Conservation (phyloP, 2,888 invertebrate genomes). For the Byasa hedistus region DNA sequence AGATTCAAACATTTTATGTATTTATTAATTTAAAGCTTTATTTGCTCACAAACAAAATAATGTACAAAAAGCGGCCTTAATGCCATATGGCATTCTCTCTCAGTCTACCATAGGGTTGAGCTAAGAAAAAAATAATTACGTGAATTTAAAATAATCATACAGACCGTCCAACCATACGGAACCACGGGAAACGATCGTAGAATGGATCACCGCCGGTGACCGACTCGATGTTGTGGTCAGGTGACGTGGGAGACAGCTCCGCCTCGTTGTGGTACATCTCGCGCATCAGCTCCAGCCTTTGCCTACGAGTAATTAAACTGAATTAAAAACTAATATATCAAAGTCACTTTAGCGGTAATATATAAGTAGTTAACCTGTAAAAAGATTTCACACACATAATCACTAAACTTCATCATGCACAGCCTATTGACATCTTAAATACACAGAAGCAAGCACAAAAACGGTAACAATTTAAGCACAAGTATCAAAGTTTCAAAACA, state of each 20-base stretch:
- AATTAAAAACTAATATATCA: neutral
- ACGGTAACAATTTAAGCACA: neutral
- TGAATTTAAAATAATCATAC: constrained; percentile 32
- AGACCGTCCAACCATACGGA: constrained; percentile 97
- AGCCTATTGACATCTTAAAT: neutral
- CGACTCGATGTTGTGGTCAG: constrained; percentile 94
- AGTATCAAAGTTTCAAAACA: too few species aligned
- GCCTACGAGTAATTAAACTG: constrained; percentile 81
- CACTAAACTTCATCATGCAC: neutral
- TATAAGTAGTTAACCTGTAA: neutral
- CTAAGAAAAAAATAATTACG: neutral
- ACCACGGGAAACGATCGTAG: constrained; percentile 99
- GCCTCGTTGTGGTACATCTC: constrained; percentile 99
- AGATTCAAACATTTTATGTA: too few species aligned
- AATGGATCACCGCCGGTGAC: constrained; percentile 98
- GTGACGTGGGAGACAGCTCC: constrained; percentile 96
- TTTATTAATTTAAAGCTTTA: too few species aligned
- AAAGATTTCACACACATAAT: neutral
- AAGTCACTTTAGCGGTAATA: neutral
- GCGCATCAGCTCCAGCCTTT: constrained; percentile 98
- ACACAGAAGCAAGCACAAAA: neutral
- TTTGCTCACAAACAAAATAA: too few species aligned
- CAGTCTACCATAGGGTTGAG: too few species aligned
- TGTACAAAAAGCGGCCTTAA: too few species aligned
- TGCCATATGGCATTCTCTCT: too few species aligned